Conservation (phyloP, 2,888 invertebrate species). For the Hypomecis atomaria region DNA sequence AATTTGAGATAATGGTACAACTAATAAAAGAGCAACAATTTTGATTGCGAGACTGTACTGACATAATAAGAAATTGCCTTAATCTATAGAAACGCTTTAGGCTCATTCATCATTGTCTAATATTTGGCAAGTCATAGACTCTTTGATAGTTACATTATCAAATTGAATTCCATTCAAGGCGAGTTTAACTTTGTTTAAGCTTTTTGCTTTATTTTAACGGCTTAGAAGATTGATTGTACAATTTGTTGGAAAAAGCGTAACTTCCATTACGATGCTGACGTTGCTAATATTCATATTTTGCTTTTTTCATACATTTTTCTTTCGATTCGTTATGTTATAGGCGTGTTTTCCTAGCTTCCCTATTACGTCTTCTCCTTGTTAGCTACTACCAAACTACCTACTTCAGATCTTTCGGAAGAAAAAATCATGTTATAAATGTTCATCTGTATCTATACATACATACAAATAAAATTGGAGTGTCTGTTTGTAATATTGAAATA, state of each 20-base stretch:
- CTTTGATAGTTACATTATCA: constrained; percentile 45
- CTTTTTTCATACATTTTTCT: neutral
- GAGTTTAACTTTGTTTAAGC: constrained; percentile 30
- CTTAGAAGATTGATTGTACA: constrained; percentile 30
- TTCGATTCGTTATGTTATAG: neutral
- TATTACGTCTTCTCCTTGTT: no score
- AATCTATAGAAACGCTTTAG: constrained; percentile 45
- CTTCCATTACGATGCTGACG: constrained; percentile 6
- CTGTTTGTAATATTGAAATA: no score
- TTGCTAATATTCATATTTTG: constrained; percentile 1
- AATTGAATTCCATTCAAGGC: constrained; percentile 45
- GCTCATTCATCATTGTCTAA: constrained; percentile 53
- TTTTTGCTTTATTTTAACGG: constrained; percentile 16
- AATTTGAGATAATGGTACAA: constrained; percentile 25
- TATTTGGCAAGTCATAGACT: constrained; percentile 54
- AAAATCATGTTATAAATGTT: no score
- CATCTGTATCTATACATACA: no score
- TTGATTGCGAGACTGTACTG: constrained; percentile 33
- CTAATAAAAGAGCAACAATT: constrained; percentile 22
- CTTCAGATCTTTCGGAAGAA: no score
- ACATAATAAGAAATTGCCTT: constrained; percentile 52
- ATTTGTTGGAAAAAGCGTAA: constrained; percentile 6
- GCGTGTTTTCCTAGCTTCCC: no score
- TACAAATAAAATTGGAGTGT: no score
- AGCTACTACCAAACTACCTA: no score